Conservation (phyloP, 2,888 invertebrate species). For the Rhorus exstirpatorius region DNA sequence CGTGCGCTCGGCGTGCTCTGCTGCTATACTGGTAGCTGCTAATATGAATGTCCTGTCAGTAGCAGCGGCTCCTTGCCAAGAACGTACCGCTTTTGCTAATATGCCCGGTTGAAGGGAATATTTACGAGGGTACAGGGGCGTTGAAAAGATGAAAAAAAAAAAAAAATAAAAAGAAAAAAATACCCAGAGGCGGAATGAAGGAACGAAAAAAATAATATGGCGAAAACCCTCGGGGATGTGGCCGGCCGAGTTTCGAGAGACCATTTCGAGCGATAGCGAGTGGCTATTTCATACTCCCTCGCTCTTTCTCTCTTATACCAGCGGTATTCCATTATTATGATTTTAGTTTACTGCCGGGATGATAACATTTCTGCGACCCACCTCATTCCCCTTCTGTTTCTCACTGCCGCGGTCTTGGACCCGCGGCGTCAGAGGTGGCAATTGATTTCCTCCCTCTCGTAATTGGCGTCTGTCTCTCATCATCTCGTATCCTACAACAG, state of each 20-base stretch:
- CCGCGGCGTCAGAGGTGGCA: slow-evolving; percentile 63
- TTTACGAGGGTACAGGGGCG: slow-evolving; percentile 80
- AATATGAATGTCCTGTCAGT: slow-evolving; percentile 85
- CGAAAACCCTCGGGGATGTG: slow-evolving; percentile 26
- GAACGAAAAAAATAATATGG: slow-evolving; percentile 73
- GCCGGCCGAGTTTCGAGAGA: slow-evolving; percentile 46
- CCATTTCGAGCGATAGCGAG: slow-evolving; percentile 2
- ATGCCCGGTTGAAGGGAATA: slow-evolving; percentile 82
- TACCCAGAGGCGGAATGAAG: slow-evolving; percentile 27
- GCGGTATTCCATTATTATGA: slow-evolving; percentile 3
- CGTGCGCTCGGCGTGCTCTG: too few relatives aligned
- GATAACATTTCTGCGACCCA: slow-evolving; percentile 26
- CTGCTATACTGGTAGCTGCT: slow-evolving; percentile 69
- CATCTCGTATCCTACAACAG: slow-evolving; percentile 47
- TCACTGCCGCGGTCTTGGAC: slow-evolving; percentile 35
- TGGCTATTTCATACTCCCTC: neutral
- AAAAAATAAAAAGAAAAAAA: slow-evolving; percentile 13
- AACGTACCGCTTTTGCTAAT: slow-evolving; percentile 82
- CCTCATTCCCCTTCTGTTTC: slow-evolving; percentile 61
- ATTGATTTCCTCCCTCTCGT: slow-evolving; percentile 74
- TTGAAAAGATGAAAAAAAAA: slow-evolving; percentile 68
- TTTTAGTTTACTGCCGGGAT: slow-evolving; percentile 29
- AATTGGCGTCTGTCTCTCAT: slow-evolving; percentile 71
- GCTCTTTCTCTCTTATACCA: slow-evolving; percentile 40
- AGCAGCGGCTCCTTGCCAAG: slow-evolving; percentile 85